Percentiles rank a stretch among this genome's conserved stretches.
phyloP scores from a whole-genome alignment of 2,888 invertebrate genomes.

The Mechanitis mazaeus region DNA sequence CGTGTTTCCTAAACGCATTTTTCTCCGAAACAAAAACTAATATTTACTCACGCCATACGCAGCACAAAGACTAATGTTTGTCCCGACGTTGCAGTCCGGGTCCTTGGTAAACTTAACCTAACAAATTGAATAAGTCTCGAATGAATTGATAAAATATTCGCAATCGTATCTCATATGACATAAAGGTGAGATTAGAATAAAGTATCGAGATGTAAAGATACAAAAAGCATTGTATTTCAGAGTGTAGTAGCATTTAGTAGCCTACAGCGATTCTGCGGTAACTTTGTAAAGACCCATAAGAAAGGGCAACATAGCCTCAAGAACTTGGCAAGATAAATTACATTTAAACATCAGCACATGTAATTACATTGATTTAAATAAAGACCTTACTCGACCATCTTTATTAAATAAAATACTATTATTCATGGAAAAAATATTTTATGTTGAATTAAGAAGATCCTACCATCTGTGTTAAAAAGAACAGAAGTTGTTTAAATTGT shows the following conservation, averaged over 20 bases:
- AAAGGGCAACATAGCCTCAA: constrained; percentile 50
- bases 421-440: constrained; percentile 32
- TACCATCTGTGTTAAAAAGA: not conserved
- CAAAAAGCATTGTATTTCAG: constrained; percentile 63
- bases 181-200: constrained; percentile 38
- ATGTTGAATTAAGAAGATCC: constrained; percentile 24
- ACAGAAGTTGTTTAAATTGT: constrained; percentile 6
- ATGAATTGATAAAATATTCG: constrained; percentile 19
- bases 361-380: constrained; percentile 56
- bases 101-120: constrained; percentile 71
- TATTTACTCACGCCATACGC: constrained; percentile 70
- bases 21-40: constrained; percentile 70
- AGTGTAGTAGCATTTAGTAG: constrained; percentile 73
- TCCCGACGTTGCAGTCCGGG: constrained; percentile 70
- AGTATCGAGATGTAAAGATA: constrained; percentile 42
- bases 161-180: constrained; percentile 34
- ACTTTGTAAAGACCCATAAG: constrained; percentile 57
- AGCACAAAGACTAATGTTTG: constrained; percentile 72
- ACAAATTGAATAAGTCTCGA: constrained; percentile 54
- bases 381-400: constrained; percentile 40
- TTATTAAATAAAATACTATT: constrained; percentile 43
- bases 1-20: constrained; percentile 71
- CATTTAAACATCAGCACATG: constrained; percentile 44
- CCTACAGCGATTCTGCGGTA: constrained; percentile 63
- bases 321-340: constrained; percentile 50